These are phyloP conservation scores for Sycophaga agraensis DNA, from an alignment of 1,140 invertebrate genomes.

Conservation along the genomic window DNA sequence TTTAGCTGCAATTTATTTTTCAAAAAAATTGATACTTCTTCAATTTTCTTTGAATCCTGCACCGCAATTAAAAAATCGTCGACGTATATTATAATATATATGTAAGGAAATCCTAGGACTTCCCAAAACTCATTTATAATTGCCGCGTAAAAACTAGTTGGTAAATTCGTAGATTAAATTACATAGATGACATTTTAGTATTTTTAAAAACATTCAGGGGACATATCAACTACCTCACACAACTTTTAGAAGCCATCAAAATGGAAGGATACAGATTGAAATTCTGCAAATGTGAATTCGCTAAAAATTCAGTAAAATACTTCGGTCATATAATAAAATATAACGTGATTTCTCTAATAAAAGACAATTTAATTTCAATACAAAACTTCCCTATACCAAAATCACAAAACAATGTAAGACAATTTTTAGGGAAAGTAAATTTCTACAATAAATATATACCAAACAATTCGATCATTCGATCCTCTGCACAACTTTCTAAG, in stretches of 20 bases:
- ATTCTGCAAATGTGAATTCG: conserved; percentile 3
- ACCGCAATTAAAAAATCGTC: background rate
- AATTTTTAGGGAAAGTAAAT: conserved; percentile 3
- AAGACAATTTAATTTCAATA: conserved; percentile 28
- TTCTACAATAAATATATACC: background rate
- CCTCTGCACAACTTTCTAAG: conserved; percentile 32
- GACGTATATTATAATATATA: background rate
- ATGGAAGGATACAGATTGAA: conserved; percentile 12
- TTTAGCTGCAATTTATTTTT: background rate
- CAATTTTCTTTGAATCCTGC: background rate
- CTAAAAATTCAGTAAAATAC: background rate
- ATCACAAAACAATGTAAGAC: conserved; percentile 14
- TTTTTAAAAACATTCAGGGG: conserved; percentile 35
- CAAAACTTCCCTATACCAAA: background rate
- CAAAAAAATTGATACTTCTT: background rate
- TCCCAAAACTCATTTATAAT: too few relatives aligned
- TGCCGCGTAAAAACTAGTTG: too few relatives aligned
- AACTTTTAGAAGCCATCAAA: conserved; percentile 1
- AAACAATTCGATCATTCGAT: background rate
- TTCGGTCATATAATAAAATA: conserved; percentile 6
- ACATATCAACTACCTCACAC: background rate
- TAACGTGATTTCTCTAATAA: conserved; percentile 15
- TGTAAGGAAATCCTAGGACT: too few relatives aligned
- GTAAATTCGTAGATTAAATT: conserved; percentile 36
- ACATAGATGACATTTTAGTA: conserved; percentile 45